A percentile compares a stretch with the other conserved stretches of the same genome.
Evolutionary conservation across 2,113 vertebrate genomes (phyloP).

Genomic region (Ammodytes marinus): DNA sequence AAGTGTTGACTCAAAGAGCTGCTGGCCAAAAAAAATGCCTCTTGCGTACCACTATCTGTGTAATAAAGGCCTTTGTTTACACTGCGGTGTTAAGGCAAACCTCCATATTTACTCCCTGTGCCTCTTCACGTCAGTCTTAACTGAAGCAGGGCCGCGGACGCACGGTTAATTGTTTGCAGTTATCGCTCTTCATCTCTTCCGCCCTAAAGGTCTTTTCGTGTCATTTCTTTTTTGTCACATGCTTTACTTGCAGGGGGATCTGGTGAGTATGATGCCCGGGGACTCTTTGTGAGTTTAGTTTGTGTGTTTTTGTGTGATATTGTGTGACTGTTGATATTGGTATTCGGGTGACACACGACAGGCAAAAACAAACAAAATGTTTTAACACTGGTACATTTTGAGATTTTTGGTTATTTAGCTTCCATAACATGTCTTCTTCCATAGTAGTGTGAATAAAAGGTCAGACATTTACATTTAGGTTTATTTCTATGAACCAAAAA

Average conservation of each 20-base stretch:
- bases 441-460: no score
- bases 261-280: slow-evolving; percentile 82
- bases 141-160: not conserved
- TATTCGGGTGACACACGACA: no score
- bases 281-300: not conserved
- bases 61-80: slow-evolving; percentile 53
- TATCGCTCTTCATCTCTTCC: not conserved
- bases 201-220: slow-evolving; percentile 48
- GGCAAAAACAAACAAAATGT: not conserved
- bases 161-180: not conserved
- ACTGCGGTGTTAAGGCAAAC: slow-evolving; percentile 1
- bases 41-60: slow-evolving; percentile 34
- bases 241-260: slow-evolving; percentile 80
- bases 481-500: no score
- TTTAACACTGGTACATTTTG: not conserved
- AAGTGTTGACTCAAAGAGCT: slow-evolving; percentile 16
- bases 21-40: slow-evolving; percentile 34
- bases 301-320: not conserved
- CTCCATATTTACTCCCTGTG: slow-evolving; percentile 16
- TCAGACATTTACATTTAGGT: no score
- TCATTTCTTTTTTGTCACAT: slow-evolving; percentile 61
- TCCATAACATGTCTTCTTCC: no score
- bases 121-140: slow-evolving; percentile 3
- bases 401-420: no score
- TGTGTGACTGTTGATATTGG: no score